Evolutionary conservation across 2,113 vertebrate genomes (phyloP).

Genomic region (Actenoides hombroni): DNA sequence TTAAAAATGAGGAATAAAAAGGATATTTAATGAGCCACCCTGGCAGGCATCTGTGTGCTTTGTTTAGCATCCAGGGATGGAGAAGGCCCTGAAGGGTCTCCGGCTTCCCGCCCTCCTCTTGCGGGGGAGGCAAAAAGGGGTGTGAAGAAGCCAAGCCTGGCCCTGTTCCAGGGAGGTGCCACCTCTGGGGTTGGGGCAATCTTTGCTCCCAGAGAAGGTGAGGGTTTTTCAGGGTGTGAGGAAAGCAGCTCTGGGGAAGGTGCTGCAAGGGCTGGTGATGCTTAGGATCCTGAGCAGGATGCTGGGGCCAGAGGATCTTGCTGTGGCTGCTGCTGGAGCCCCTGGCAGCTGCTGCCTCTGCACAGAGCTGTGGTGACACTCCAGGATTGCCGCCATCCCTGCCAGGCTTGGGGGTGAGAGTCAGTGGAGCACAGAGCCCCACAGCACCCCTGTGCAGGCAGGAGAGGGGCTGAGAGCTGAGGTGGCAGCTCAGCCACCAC

Average conservation of each 20-base stretch:
- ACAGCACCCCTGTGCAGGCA: neutral
- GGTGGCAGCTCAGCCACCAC: fast-evolving
- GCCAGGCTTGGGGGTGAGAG: neutral
- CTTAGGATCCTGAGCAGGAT: fast-evolving
- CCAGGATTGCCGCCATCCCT: neutral
- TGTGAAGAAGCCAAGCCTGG: neutral
- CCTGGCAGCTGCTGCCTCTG: fast-evolving
- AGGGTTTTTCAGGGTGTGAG: neutral
- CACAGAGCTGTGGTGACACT: fast-evolving
- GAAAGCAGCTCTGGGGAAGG: fast-evolving
- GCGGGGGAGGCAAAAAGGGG: neutral
- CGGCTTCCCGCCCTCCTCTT: fast-evolving
- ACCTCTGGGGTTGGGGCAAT: neutral
- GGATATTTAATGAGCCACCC: constrained; percentile 62
- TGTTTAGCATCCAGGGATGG: neutral
- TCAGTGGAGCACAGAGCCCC: neutral
- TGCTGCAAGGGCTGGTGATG: fast-evolving
- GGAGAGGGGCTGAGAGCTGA: neutral
- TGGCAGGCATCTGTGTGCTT: neutral
- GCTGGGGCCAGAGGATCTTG: too few species aligned
- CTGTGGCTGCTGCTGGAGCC: neutral
- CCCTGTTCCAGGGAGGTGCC: fast-evolving
- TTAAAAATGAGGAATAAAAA: constrained; percentile 67
- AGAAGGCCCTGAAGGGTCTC: neutral
- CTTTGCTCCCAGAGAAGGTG: neutral